These are phyloP conservation scores for Spinus olivaceus DNA, from an alignment of 2,797 vertebrate species.

Conservation along the genomic window DNA sequence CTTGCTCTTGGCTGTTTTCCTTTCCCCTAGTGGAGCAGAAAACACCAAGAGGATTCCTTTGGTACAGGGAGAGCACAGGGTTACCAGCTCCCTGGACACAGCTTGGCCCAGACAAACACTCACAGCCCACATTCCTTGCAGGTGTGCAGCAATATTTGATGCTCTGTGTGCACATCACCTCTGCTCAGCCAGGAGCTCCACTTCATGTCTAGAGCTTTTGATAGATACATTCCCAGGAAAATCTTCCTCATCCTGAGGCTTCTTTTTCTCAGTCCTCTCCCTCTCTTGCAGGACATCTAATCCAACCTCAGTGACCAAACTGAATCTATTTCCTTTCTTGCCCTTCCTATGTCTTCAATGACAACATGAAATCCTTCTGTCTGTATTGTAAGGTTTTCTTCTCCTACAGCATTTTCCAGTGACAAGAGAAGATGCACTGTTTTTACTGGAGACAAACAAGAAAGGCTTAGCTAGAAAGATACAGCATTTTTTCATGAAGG, in stretches of 20 bases:
- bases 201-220: not conserved
- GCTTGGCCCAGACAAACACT: not conserved
- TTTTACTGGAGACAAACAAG: not conserved
- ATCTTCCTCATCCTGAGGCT: not conserved
- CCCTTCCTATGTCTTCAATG: not conserved
- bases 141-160: rapidly evolving
- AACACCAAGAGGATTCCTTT: not conserved
- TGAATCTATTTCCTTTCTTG: not conserved
- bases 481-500: not conserved
- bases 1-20: not conserved
- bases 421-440: not conserved
- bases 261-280: not conserved
- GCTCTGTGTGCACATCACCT: not conserved
- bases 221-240: not conserved
- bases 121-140: rapidly evolving
- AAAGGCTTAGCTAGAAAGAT: not conserved
- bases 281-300: not conserved
- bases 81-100: not conserved
- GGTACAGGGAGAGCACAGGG: not conserved
- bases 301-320: not conserved
- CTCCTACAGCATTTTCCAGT: not conserved
- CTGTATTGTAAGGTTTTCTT: not conserved
- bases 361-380: not conserved
- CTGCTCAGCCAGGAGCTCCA: not conserved
- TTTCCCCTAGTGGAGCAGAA: not conserved